Conservation (phyloP, 2,797 vertebrate genomes). For the Otolemur crassicaudatus region DNA sequence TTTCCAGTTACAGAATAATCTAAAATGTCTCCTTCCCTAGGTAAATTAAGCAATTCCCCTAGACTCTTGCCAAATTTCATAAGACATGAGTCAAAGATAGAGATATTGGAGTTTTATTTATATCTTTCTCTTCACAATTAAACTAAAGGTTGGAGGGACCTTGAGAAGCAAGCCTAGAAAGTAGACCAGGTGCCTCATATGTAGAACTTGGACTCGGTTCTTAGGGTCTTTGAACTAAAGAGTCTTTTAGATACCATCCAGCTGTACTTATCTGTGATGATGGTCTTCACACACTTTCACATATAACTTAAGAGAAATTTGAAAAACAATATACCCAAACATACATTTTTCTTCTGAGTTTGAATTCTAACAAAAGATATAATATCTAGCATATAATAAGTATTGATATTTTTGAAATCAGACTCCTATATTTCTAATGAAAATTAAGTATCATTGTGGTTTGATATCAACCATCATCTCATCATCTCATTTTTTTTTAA, state of each 20-base stretch:
- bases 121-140: background rate
- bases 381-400: too few species aligned
- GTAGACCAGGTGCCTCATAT: background rate
- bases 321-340: background rate
- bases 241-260: background rate
- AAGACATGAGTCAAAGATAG: background rate
- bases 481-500: too few species aligned
- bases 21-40: background rate
- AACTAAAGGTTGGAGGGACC: background rate
- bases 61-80: background rate
- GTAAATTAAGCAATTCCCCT: background rate
- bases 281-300: background rate
- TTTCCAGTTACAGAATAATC: background rate
- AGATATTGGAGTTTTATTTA: background rate
- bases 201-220: background rate
- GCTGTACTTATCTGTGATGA: background rate
- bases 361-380: background rate
- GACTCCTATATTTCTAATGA: background rate
- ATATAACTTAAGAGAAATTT: background rate
- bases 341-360: slow-evolving; percentile 18
- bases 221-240: background rate
- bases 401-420: background rate
- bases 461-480: background rate
- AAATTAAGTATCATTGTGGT: background rate
- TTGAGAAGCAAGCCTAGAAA: background rate